Conservation (phyloP, 2,113 vertebrate genomes). For the Pelecanus crispus region DNA sequence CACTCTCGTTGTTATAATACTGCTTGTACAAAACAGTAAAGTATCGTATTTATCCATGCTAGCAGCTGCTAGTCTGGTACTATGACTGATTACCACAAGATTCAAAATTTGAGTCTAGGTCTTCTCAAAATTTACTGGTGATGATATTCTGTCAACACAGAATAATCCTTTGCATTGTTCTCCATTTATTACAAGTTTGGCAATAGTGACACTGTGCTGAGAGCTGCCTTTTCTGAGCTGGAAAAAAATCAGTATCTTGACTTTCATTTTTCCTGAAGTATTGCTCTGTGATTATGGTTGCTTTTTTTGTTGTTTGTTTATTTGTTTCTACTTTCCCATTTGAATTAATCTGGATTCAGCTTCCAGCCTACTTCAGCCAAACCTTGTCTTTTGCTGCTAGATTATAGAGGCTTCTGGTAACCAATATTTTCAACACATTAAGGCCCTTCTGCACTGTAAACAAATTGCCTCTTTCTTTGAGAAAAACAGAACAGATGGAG, state of each 20-base stretch:
- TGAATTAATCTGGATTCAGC: not conserved
- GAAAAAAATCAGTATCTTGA: not conserved
- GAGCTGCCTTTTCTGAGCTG: not conserved
- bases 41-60: not conserved
- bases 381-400: not conserved
- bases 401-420: not conserved
- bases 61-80: not conserved
- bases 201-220: not conserved
- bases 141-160: not conserved
- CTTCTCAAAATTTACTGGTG: not conserved
- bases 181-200: not conserved
- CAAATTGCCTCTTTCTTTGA: not conserved
- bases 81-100: not conserved
- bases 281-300: not conserved
- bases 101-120: not conserved
- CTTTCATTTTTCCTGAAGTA: not conserved
- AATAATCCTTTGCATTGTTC: not conserved
- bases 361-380: not conserved
- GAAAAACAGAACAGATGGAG: conserved; percentile 16
- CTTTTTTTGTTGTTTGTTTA: not conserved
- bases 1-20: not conserved
- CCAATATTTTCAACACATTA: not conserved
- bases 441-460: not conserved
- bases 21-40: not conserved
- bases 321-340: not conserved